Base-by-base conservation (phyloP, 2,113 vertebrate genomes). In the Engraulis encrasicolus region DNA sequence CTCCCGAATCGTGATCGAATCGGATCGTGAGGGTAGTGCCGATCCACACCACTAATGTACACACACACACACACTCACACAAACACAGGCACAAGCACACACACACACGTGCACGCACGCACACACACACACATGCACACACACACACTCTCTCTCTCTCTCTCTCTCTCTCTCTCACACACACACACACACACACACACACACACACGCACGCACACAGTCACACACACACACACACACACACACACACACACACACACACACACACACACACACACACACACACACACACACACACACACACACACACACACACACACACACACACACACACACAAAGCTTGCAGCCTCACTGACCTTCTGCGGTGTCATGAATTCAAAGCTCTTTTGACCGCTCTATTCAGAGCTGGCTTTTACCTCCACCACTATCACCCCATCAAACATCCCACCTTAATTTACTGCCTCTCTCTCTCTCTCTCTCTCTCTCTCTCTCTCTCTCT, bases 241-340 rank as follows among this genome's bases (percentile, higher is more conserved):
- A 52, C 50, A 52, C 50, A 20, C 50, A 52, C 50, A 52, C 50
- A 52, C 50, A 52, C 50, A 52, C 14, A 52, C 50, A 52, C 50
- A 52, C 50, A 52, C 50, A 52, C 50, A 52, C 50, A 52, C 50
- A 52, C 50, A 52, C 50, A 52, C 50, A 40, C 11, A 78, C 77
- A 78, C 77, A 78, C 77, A 78, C 52, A 23, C 80, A 61, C 50
- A 81, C 80, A 66, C 66, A 58, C 66, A 58, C 79, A 40, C 34
- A 38, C 78, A 50, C 83, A 61, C 54, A 82, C 52, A 40, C 66
- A 58, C 66, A 58, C 79, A 40, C 34, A 38, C 78, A 36, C 83
- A 61, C 52, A 54, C 52, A 54, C 52, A 54, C 52, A 54, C 52
- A 54, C 52, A 58, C 52, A 58, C 52, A 58, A 19, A 19, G 19